Base-by-base conservation (phyloP, 2,888 invertebrate species). In the Antheraea yamamai region DNA sequence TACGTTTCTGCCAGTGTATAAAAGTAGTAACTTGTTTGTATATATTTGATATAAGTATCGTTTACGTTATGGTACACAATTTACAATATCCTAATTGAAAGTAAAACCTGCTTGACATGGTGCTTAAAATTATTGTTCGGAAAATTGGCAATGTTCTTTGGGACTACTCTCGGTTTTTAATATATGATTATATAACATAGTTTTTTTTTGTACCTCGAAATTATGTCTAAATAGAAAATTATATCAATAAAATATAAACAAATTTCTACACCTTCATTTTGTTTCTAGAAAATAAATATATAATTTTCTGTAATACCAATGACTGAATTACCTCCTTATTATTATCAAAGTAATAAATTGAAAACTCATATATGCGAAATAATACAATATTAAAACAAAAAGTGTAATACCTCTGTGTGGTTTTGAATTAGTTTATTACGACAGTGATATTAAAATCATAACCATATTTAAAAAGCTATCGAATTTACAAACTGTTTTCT, bases 381-480 rank as follows among this genome's bases (percentile, higher is more conserved):
- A 55, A 64, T 75, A 75, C 2, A 39, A 75, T 75, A 35, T 75
- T 72, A 75, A 74, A 79, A 82, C 79, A 77, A 77, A 74, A 79
- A 79, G 79, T 80, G 79, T 77, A 75, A 78, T 80, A 68, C 66
- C 55, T 58, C 4, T 23, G 86, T 86, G 87, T 82, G 86, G 85
- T 84, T 87, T 77, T 84, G 84, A 87, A 85, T 75, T 72, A 78
- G 73, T 76, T 26, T 18, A 74, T 64, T 68, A 20, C 18, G 20
- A 68, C 2, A 16, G 18, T 30, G 30, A 68, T 30, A 4, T 18
- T n/a, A 70, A 39, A 70, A 39, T 70, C 39, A 70, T 70, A 70
- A n/a, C 64, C 61, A 61, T 23, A 23, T 23, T 26, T 66, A 66
- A 12, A n/a, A 61, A 23, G n/a, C n/a, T 61, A 58, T 58, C 20